phyloP scores from a whole-genome alignment of 2,797 vertebrate species.

The Muscicapa striata region DNA sequence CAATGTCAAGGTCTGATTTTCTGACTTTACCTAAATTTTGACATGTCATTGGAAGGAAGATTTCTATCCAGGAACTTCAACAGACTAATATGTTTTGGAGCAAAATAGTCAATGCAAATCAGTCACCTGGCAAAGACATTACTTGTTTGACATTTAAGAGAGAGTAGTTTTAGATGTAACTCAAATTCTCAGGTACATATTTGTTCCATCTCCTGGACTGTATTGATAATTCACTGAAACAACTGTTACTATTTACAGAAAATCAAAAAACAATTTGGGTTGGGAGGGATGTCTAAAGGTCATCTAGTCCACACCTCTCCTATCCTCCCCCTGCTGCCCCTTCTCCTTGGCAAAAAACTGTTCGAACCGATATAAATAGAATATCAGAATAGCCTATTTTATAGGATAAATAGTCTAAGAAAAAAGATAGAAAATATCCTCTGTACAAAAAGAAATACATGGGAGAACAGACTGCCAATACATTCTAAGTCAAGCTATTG shows the following conservation, averaged over 20 bases:
- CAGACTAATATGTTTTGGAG: background rate
- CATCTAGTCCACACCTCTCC: background rate
- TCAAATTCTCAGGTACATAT: background rate
- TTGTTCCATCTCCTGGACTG: background rate
- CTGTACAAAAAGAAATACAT: background rate
- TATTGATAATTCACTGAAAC: background rate
- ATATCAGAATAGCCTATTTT: background rate
- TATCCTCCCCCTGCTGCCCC: rapidly evolving
- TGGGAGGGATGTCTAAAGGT: background rate
- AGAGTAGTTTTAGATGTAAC: background rate
- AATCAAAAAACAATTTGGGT: background rate
- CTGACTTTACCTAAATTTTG: background rate
- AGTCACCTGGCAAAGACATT: background rate
- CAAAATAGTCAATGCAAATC: background rate
- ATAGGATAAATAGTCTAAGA: background rate
- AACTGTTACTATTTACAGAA: background rate
- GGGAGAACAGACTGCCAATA: background rate
- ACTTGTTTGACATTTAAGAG: background rate
- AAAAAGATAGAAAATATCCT: background rate
- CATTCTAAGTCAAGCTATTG: background rate
- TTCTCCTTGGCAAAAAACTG: background rate
- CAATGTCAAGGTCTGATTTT: background rate
- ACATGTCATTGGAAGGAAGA: background rate
- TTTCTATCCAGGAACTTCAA: background rate
- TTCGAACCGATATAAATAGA: background rate